Evolutionary conservation across 2,888 invertebrate genomes (phyloP).

Genomic region (Agriopis leucophaearia): DNA sequence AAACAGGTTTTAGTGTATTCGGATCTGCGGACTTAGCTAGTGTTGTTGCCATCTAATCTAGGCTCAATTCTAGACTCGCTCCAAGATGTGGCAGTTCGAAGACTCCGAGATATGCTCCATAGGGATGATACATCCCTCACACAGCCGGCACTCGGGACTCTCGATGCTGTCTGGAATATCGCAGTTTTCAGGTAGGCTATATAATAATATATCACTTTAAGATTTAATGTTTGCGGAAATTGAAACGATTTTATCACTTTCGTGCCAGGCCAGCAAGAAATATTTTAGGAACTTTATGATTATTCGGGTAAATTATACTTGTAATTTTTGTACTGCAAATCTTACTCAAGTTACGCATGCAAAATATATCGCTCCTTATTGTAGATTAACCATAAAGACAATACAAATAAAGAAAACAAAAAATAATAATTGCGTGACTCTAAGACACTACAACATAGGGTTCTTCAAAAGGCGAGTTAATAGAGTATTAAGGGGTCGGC

Average conservation of each 20-base stretch:
- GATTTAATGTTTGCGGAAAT: slow-evolving; percentile 18
- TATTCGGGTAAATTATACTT: too few relatives aligned
- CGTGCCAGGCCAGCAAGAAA: slow-evolving; percentile 15
- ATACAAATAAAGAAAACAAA: too few relatives aligned
- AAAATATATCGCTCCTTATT: too few relatives aligned
- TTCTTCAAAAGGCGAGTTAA: too few relatives aligned
- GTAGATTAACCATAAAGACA: too few relatives aligned
- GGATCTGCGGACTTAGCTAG: slow-evolving; percentile 9
- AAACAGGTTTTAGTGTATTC: slow-evolving; percentile 21
- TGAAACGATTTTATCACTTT: slow-evolving; percentile 39
- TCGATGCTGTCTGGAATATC: slow-evolving; percentile 80
- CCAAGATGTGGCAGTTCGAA: slow-evolving; percentile 89
- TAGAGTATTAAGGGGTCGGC: too few relatives aligned
- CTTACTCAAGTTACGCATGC: neutral
- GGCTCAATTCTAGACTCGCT: slow-evolving; percentile 15
- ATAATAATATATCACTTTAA: slow-evolving; percentile 5
- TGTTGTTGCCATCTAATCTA: slow-evolving; percentile 16
- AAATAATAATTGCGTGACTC: too few relatives aligned
- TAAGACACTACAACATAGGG: too few relatives aligned
- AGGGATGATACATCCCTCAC: slow-evolving; percentile 91
- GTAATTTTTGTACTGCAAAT: neutral
- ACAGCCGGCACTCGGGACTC: slow-evolving; percentile 90
- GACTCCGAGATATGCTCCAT: slow-evolving; percentile 93
- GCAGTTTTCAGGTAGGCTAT: slow-evolving; percentile 75
- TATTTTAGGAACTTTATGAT: neutral